Evolutionary conservation across 1,140 invertebrate species (phyloP).

Genomic region (Lordiphosa collinella): DNA sequence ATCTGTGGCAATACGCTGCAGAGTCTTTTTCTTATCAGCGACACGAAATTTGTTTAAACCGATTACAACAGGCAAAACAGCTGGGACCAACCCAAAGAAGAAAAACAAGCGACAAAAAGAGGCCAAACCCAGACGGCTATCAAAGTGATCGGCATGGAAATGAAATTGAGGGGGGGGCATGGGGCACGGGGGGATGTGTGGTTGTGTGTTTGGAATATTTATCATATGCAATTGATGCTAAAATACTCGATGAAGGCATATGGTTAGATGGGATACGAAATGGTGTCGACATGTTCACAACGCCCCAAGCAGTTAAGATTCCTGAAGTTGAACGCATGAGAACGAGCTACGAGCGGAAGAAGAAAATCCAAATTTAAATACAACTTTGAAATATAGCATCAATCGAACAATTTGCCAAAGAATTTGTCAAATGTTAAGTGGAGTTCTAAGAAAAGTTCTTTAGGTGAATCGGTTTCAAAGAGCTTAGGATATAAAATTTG

Average conservation of each 20-base stretch:
- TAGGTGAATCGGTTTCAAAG: no score
- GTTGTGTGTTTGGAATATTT: slow-evolving; percentile 43
- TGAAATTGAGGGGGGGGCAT: background rate
- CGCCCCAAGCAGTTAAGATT: slow-evolving; percentile 1
- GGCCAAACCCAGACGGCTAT: slow-evolving; percentile 3
- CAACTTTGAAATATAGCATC: no score
- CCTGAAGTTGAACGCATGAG: background rate
- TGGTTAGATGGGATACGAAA: slow-evolving; percentile 14
- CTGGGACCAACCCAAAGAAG: slow-evolving; percentile 31
- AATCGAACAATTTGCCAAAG: no score
- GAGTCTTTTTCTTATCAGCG: slow-evolving; percentile 44
- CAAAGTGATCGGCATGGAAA: background rate
- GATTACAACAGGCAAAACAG: slow-evolving; percentile 53
- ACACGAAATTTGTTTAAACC: slow-evolving; percentile 42
- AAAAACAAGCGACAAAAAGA: slow-evolving; percentile 41
- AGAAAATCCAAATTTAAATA: no score
- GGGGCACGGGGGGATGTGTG: slow-evolving; percentile 7
- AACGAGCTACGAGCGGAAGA: background rate
- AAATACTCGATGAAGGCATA: slow-evolving; percentile 24
- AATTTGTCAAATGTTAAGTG: no score
- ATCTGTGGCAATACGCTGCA: slow-evolving; percentile 46
- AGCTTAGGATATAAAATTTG: no score
- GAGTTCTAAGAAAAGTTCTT: no score
- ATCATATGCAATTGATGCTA: slow-evolving; percentile 40
- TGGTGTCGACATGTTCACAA: slow-evolving; percentile 15